Evolutionary conservation across 2,797 vertebrate species (phyloP).

Genomic region (Sylvilagus floridanus): DNA sequence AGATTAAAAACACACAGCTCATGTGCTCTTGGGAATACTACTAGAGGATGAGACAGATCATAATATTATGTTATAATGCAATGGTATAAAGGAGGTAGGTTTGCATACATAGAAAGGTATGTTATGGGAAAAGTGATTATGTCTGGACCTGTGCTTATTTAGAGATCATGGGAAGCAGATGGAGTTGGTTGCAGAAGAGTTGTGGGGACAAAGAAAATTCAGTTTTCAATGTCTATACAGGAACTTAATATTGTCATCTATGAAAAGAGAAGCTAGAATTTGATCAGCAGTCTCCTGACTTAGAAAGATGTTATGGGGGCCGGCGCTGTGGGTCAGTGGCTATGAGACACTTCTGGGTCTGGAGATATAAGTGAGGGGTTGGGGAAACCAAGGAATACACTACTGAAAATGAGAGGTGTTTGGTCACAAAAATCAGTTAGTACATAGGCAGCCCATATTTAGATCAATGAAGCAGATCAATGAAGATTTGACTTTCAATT

Average conservation of each 20-base stretch:
- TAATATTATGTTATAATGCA: neutral
- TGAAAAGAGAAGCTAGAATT: constrained; percentile 1
- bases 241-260: neutral
- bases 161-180: neutral
- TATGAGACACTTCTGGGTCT: neutral
- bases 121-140: neutral
- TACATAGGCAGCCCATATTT: neutral
- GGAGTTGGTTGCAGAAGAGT: neutral
- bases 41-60: neutral
- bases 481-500: neutral
- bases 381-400: neutral
- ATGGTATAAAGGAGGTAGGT: neutral
- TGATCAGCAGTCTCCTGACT: neutral
- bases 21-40: neutral
- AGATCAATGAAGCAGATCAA: neutral
- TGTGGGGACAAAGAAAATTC: neutral
- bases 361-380: no score
- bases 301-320: neutral
- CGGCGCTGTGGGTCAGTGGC: neutral
- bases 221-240: neutral
- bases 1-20: neutral
- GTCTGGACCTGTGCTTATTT: neutral
- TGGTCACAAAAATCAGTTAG: neutral
- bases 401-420: neutral
- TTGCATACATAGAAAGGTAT: neutral